Evolutionary conservation across 2,797 vertebrate species (phyloP).

Genomic region (Arnoldichthys spilopterus): DNA sequence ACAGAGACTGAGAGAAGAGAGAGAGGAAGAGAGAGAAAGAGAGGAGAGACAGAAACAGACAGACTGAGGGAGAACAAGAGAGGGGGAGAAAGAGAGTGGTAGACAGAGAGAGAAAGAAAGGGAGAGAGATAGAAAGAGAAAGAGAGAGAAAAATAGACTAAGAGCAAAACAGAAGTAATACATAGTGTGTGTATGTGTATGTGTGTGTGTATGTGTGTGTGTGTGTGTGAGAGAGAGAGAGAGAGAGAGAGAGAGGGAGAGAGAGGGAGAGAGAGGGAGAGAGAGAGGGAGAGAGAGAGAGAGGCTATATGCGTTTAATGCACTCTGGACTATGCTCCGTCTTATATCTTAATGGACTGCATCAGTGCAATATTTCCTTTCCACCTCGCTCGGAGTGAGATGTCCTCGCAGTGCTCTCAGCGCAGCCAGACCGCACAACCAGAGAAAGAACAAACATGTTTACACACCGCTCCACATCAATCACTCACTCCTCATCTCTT

Average conservation of each 20-base stretch:
- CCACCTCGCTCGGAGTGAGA: not conserved
- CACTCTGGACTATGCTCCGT: not conserved
- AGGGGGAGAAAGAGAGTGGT: not conserved
- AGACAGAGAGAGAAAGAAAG: not conserved
- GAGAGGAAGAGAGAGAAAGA: not conserved
- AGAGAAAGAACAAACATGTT: conserved; percentile 17
- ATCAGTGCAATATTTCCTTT: conserved; percentile 14
- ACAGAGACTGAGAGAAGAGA: not conserved
- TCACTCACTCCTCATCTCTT: conserved; percentile 29
- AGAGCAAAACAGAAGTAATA: too few relatives aligned
- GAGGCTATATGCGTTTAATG: not conserved
- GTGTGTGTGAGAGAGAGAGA: too few relatives aligned
- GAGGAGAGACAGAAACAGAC: not conserved
- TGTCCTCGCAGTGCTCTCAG: conserved; percentile 1
- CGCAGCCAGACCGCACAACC: conserved; percentile 1
- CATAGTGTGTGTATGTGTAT: too few relatives aligned
- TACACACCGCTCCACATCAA: conserved; percentile 15
- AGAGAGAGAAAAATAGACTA: too few relatives aligned
- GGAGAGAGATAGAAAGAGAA: not conserved
- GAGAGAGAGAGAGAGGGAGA: not conserved
- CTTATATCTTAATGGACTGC: conserved; percentile 21
- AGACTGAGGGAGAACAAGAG: not conserved
- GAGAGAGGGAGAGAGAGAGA: not conserved
- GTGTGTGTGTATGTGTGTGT: too few relatives aligned
- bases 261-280: not conserved